These are phyloP conservation scores for Deroptyus accipitrinus DNA, from an alignment of 2,113 vertebrate species.

Conservation along the genomic window DNA sequence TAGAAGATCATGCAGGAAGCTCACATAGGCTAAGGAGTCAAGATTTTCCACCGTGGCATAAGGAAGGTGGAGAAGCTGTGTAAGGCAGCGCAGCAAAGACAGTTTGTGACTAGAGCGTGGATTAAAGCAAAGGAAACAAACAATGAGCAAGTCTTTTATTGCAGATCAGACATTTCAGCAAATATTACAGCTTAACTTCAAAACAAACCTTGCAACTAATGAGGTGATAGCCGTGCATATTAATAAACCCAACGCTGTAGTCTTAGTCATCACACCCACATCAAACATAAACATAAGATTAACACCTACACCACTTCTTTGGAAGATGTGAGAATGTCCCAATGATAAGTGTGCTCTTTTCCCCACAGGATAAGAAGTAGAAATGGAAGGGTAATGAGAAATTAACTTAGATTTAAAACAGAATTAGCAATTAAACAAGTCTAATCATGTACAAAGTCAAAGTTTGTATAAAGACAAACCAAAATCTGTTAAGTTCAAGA, in stretches of 20 bases:
- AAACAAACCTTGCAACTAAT: slow-evolving; percentile 76
- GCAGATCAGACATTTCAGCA: slow-evolving; percentile 61
- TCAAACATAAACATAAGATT: slow-evolving; percentile 77
- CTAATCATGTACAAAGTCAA: slow-evolving; percentile 58
- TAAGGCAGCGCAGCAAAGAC: not conserved
- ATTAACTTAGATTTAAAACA: slow-evolving; percentile 71
- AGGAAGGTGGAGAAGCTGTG: not conserved
- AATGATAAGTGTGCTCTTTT: slow-evolving; percentile 73
- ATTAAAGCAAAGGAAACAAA: slow-evolving; percentile 64
- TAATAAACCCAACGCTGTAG: slow-evolving; percentile 70
- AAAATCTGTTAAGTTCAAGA: slow-evolving; percentile 48
- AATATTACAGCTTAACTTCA: slow-evolving; percentile 73
- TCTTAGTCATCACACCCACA: slow-evolving; percentile 68
- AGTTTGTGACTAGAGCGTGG: not conserved
- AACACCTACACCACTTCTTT: slow-evolving; percentile 73
- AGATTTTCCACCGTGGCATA: not conserved
- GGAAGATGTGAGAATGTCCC: slow-evolving; percentile 76
- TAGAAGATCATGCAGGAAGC: not conserved
- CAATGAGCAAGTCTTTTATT: slow-evolving; percentile 63
- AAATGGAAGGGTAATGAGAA: slow-evolving; percentile 74
- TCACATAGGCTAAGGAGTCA: not conserved
- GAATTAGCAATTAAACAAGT: slow-evolving; percentile 64
- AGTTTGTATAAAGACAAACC: slow-evolving; percentile 55
- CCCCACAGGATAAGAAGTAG: slow-evolving; percentile 74
- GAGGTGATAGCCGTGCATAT: slow-evolving; percentile 78